These are phyloP conservation scores for Odocoileus virginianus DNA, from an alignment of 2,113 vertebrate genomes.

Conservation along the genomic window DNA sequence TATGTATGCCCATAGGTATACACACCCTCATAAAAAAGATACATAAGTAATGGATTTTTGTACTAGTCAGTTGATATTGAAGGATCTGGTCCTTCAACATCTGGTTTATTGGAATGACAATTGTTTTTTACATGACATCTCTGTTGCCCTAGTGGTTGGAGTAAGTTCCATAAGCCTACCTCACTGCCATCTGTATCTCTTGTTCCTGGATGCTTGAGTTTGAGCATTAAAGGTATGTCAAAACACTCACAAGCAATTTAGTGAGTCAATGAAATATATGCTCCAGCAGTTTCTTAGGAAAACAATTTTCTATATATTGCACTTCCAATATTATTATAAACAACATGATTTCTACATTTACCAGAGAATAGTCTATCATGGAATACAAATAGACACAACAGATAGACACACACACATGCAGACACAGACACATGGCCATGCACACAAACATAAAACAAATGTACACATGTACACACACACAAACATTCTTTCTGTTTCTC, in stretches of 20 bases:
- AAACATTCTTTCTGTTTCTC: background rate
- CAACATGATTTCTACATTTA: constrained; percentile 37
- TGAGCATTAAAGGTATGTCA: constrained; percentile 65
- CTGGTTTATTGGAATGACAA: background rate
- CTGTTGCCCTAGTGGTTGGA: background rate
- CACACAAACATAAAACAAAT: background rate
- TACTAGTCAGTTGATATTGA: background rate
- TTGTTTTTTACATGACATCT: background rate
- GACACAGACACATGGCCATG: background rate
- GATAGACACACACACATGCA: background rate
- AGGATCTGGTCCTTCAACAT: background rate
- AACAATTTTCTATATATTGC: constrained; percentile 57
- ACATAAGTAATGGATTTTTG: background rate
- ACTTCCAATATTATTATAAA: constrained; percentile 57
- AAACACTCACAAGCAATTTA: constrained; percentile 62
- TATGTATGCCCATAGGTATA: background rate
- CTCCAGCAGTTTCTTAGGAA: constrained; percentile 46
- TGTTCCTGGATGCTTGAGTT: constrained; percentile 10
- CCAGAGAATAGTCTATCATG: background rate
- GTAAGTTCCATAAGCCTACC: background rate
- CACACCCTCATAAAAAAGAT: background rate
- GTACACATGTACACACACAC: background rate
- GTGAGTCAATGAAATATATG: constrained; percentile 52
- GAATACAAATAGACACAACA: background rate
- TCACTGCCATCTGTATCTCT: constrained; percentile 12